Evolutionary conservation across 2,888 invertebrate species (phyloP).

Genomic region (Zygothrica quintamaculata): DNA sequence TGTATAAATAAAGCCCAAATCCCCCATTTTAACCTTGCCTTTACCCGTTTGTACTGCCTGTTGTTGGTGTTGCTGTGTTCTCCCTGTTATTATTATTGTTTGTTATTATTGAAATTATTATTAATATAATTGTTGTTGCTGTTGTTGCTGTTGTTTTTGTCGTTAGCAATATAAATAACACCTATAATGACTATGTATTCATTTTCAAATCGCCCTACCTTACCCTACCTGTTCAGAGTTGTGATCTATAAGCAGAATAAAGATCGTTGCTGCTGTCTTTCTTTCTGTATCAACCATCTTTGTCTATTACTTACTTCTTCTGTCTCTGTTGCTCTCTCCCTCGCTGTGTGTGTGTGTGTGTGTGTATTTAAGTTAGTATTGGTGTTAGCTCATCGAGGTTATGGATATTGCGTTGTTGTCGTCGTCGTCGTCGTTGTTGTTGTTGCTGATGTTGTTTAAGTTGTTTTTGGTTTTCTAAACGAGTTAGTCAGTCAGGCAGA

Average conservation of each 20-base stretch:
- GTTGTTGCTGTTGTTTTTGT: constrained; percentile 21
- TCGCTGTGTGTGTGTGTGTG: constrained; percentile 4
- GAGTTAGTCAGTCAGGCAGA: constrained; percentile 72
- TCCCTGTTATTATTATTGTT: too few relatives aligned
- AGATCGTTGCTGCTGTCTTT: constrained; percentile 37
- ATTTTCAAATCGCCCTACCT: constrained; percentile 66
- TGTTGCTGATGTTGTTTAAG: too few relatives aligned
- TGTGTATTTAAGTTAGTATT: too few relatives aligned
- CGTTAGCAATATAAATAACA: constrained; percentile 66
- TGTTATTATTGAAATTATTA: too few relatives aligned
- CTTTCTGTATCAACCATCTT: constrained; percentile 4
- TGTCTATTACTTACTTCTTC: constrained; percentile 16
- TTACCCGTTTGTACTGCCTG: constrained; percentile 56
- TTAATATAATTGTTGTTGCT: constrained; percentile 29
- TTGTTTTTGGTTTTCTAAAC: constrained; percentile 60
- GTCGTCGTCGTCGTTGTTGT: too few relatives aligned
- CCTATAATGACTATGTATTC: constrained; percentile 79
- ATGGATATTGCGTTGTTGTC: constrained; percentile 76
- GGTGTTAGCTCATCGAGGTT: constrained; percentile 78
- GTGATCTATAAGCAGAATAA: constrained; percentile 62
- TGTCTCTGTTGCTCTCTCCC: constrained; percentile 13
- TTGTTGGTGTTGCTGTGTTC: too few relatives aligned
- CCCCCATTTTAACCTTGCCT: constrained; percentile 7
- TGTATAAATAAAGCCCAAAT: constrained; percentile 28
- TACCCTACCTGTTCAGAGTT: constrained; percentile 30